Conservation (phyloP, 53 echinoderm and acorn worm species). For the Hippasteria phrygiana region DNA sequence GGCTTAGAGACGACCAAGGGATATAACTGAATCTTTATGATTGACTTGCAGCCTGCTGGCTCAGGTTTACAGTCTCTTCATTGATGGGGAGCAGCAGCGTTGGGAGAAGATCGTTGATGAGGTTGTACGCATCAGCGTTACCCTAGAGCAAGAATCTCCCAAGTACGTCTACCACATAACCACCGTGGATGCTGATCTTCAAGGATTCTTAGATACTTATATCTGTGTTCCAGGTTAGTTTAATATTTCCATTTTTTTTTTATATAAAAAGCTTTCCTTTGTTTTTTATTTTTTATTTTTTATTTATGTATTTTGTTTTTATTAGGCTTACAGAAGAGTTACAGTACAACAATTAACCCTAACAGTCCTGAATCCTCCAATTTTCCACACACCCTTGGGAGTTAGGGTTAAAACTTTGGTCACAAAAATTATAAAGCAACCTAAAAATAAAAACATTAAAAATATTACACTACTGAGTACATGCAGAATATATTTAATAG, state of each 20-base stretch:
- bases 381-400: no score
- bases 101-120: slow-evolving; percentile 90
- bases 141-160: slow-evolving; percentile 85
- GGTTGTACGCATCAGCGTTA: slow-evolving; percentile 77
- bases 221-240: slow-evolving; percentile 83
- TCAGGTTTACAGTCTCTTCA: slow-evolving; percentile 87
- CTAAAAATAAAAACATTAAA: no score
- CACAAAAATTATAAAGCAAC: no score
- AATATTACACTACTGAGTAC: no score
- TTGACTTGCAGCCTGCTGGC: slow-evolving; percentile 80
- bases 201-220: slow-evolving; percentile 82
- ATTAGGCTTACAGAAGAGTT: no score
- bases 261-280: neutral
- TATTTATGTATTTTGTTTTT: no score
- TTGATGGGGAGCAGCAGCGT: slow-evolving; percentile 81
- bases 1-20: no score
- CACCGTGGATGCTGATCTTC: slow-evolving; percentile 77
- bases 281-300: neutral
- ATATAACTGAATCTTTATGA: no score
- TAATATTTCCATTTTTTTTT: neutral
- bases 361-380: no score
- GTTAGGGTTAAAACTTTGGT: no score
- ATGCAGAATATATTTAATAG: no score
- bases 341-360: no score
- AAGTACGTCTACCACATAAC: slow-evolving; percentile 83